These are phyloP conservation scores for Leptogaster cylindrica DNA, from an alignment of 2,888 invertebrate species.

Conservation along the genomic window DNA sequence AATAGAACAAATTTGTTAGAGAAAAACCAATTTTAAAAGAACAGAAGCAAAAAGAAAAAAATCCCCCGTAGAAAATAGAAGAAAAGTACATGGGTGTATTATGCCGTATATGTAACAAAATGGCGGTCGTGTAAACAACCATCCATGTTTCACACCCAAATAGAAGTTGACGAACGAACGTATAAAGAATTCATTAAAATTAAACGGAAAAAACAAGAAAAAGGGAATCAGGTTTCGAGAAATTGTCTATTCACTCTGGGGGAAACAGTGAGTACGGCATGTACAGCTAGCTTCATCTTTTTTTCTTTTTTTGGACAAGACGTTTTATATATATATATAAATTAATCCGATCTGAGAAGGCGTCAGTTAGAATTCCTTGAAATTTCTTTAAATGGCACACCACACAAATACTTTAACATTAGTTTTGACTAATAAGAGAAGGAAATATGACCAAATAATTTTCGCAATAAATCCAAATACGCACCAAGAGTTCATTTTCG, in stretches of 20 bases:
- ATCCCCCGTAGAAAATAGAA: conserved; percentile 21
- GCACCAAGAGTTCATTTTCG: conserved; percentile 12
- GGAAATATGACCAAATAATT: background rate
- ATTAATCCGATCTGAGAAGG: no score
- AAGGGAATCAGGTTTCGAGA: background rate
- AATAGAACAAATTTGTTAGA: no score
- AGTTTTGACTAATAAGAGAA: no score
- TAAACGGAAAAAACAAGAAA: background rate
- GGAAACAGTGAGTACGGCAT: background rate
- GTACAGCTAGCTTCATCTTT: background rate
- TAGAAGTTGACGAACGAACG: conserved; percentile 36
- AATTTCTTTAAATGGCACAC: no score
- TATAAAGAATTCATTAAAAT: background rate
- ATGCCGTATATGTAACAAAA: conserved; percentile 46
- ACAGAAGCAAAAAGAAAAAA: conserved; percentile 6
- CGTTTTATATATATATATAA: no score
- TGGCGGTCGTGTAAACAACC: conserved; percentile 48
- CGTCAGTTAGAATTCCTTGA: no score
- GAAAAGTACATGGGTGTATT: conserved; percentile 29
- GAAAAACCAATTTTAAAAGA: no score
- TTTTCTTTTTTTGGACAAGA: background rate
- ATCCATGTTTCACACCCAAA: conserved; percentile 48
- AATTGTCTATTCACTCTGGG: background rate
- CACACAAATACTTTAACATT: no score
- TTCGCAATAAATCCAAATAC: conserved; percentile 15